A percentile compares a stretch with the other conserved stretches of the same genome.
These are phyloP conservation scores for Rhinoraja longicauda DNA, from an alignment of 2,797 vertebrate genomes.

Conservation along the genomic window DNA sequence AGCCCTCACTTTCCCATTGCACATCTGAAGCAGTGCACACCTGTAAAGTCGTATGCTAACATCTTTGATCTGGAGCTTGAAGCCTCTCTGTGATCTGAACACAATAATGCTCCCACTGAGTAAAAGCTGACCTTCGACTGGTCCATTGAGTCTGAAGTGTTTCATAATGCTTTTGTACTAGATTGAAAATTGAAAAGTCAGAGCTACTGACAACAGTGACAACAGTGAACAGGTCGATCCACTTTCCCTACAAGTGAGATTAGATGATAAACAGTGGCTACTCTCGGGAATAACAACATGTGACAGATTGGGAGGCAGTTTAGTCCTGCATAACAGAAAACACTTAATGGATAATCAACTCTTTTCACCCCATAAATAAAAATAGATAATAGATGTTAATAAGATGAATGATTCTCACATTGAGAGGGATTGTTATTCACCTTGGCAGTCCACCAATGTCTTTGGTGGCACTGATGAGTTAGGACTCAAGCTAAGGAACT, in stretches of 20 bases:
- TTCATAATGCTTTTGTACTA: not conserved
- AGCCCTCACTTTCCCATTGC: too few species aligned
- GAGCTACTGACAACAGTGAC: not conserved
- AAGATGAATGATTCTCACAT: not conserved
- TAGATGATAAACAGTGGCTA: not conserved
- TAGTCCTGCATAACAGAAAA: not conserved
- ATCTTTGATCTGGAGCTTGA: not conserved
- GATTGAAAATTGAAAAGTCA: not conserved
- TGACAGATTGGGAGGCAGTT: not conserved
- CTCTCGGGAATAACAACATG: not conserved
- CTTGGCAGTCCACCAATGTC: not conserved
- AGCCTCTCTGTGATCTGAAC: not conserved
- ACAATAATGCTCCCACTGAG: not conserved
- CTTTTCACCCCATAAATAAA: not conserved
- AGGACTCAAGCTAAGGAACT: not conserved
- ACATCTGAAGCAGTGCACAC: not conserved
- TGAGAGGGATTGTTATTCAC: not conserved
- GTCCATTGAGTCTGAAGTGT: not conserved
- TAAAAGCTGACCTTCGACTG: not conserved
- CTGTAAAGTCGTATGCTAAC: not conserved
- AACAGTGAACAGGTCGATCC: not conserved
- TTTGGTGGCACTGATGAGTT: not conserved
- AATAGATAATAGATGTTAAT: not conserved
- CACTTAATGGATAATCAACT: not conserved
- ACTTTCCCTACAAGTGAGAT: not conserved